Evolutionary conservation across 2,797 vertebrate genomes (phyloP).

Genomic region (Staurois parvus): DNA sequence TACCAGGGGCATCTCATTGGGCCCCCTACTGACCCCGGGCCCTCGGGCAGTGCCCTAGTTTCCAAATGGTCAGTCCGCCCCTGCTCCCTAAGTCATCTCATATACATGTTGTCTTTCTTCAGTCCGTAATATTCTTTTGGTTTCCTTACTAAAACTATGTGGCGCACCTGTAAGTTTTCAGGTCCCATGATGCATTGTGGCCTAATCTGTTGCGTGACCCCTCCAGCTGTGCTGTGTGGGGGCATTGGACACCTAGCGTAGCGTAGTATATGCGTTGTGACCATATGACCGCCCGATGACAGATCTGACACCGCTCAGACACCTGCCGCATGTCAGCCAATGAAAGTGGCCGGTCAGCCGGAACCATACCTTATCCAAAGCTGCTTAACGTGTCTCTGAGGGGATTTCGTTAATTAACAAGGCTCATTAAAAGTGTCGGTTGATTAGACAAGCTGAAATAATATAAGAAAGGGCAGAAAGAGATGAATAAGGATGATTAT

Average conservation of each 20-base stretch:
- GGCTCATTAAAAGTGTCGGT: conserved; percentile 59
- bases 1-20: too few species aligned
- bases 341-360: conserved; percentile 42
- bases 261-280: neutral
- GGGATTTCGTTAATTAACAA: conserved; percentile 50
- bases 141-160: neutral
- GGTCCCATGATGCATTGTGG: neutral
- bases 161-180: neutral
- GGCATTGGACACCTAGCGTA: neutral
- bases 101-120: too few species aligned
- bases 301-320: conserved; percentile 37
- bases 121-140: neutral
- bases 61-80: too few species aligned
- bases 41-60: too few species aligned
- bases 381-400: conserved; percentile 41
- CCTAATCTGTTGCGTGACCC: neutral
- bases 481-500: neutral
- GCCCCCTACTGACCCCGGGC: too few species aligned
- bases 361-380: conserved; percentile 44
- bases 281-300: conserved; percentile 56
- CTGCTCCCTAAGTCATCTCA: too few species aligned
- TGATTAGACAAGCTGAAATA: conserved; percentile 46
- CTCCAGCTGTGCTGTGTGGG: neutral
- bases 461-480: conserved; percentile 5
- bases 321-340: conserved; percentile 50